phyloP scores from a whole-genome alignment of 2,888 invertebrate species.

The Synergus laeviventris region DNA sequence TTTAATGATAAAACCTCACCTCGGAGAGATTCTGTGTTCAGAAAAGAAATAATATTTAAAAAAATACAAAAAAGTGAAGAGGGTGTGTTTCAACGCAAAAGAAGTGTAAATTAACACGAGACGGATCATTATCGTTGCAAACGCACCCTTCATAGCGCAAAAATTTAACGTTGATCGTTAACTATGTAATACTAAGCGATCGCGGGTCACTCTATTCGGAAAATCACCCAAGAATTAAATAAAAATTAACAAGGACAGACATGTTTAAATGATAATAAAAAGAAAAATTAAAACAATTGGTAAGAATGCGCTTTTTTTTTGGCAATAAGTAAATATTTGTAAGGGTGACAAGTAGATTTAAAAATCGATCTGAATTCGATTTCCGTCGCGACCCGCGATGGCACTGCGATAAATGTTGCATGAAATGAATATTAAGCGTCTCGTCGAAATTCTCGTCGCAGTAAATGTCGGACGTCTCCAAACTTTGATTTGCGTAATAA shows the following conservation, averaged over 20 bases:
- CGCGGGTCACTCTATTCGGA: background rate
- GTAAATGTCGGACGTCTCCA: constrained; percentile 43
- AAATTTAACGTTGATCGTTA: constrained; percentile 40
- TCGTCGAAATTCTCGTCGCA: constrained; percentile 57
- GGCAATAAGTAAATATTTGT: background rate
- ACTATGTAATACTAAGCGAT: constrained; percentile 14
- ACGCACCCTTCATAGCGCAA: constrained; percentile 18
- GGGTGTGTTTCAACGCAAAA: constrained; percentile 8
- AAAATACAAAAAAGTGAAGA: background rate
- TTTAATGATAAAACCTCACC: constrained; percentile 19
- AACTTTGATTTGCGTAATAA: constrained; percentile 33
- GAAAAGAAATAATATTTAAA: constrained; percentile 6
- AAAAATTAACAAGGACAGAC: constrained; percentile 13
- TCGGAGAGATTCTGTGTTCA: constrained; percentile 36
- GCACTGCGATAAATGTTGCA: constrained; percentile 65
- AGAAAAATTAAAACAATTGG: background rate
- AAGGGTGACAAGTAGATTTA: background rate
- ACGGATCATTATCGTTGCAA: constrained; percentile 8
- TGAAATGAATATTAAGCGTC: constrained; percentile 64
- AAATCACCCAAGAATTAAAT: background rate
- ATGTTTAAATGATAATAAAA: background rate
- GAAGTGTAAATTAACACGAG: background rate
- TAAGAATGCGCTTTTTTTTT: too few relatives aligned
- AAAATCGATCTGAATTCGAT: background rate
- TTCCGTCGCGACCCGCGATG: constrained; percentile 57